Base-by-base conservation (phyloP, 2,797 vertebrate species). In the Eulemur albifrons region DNA sequence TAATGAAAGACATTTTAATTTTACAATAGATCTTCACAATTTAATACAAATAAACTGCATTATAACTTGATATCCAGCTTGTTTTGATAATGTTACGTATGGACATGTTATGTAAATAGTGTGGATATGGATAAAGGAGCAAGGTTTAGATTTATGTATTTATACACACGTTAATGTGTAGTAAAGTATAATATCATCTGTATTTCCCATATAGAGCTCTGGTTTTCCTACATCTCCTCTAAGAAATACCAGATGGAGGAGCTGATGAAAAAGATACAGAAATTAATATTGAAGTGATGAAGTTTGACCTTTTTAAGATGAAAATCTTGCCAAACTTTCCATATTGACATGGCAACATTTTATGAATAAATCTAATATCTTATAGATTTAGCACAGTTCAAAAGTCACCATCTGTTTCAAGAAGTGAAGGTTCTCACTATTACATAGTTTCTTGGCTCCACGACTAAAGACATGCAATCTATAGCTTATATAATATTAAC, bases 321-420 rank as follows among this genome's bases (percentile, higher is more conserved):
- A 96, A 84, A 97, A 93, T 90, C 80, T 95, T 94, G 85, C 88
- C 94, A 98, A 96, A 70, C 38, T 95, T 95, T 94, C 67, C 63
- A 50, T 96, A 97, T 85, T 88, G 92, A 91, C 88, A 85, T 90
- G 54, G 77, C 35, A 95, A 94, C 25, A 6, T 90, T 92, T 88
- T 91, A 96, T 95, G 80, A 97, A 97, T 95, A 96, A 97, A 94
- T 95, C 82, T 86, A 91, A 86, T 88, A 94, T 91, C 77, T 93
- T 97, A 95, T 88, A 97, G 79, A 96, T 82, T 97, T 95, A 96
- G 83, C 63, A 77, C 67, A 97, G 91, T 94, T 98, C 96, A 98
- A 94, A 97, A 96, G 50, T 92, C 93, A 95, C 73, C 94, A 93
- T 86, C 88, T 97, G 83, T 93, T 97, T 95, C 38, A 90, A 87